These are phyloP conservation scores for Oreochromis niloticus DNA, from an alignment of 2,113 vertebrate species.

Conservation along the genomic window DNA sequence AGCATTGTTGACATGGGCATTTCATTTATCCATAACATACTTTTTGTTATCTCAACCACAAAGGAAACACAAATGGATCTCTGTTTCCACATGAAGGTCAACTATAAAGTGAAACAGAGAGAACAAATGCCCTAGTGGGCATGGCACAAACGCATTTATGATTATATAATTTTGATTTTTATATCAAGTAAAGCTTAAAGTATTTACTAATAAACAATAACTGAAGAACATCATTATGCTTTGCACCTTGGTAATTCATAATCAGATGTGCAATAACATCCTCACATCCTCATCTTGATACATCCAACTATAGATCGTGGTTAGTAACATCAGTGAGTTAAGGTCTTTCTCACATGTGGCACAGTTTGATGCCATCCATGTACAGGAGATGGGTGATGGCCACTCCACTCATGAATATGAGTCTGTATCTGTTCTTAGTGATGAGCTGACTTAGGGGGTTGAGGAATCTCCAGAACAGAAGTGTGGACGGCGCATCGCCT, in stretches of 20 bases:
- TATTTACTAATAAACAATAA: neutral
- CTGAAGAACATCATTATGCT: neutral
- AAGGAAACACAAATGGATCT: constrained; percentile 42
- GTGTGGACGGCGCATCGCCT: neutral
- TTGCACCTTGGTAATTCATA: neutral
- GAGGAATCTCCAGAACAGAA: neutral
- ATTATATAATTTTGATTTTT: neutral
- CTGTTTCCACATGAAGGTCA: constrained; percentile 57
- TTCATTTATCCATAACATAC: constrained; percentile 55
- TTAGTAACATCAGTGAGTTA: neutral
- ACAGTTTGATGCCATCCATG: neutral
- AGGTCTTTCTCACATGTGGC: neutral
- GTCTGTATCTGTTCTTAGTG: neutral
- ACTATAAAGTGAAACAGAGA: neutral
- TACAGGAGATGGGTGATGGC: neutral
- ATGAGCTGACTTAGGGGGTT: neutral
- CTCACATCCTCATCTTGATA: neutral
- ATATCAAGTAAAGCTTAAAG: neutral
- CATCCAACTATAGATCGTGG: neutral
- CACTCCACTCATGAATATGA: neutral
- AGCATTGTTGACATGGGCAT: constrained; percentile 59
- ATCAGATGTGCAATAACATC: neutral
- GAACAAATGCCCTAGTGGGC: neutral
- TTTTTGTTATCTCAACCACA: constrained; percentile 16
- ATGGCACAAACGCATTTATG: neutral